Conservation (phyloP, 2,113 vertebrate genomes). For the Cheilinus undulatus region DNA sequence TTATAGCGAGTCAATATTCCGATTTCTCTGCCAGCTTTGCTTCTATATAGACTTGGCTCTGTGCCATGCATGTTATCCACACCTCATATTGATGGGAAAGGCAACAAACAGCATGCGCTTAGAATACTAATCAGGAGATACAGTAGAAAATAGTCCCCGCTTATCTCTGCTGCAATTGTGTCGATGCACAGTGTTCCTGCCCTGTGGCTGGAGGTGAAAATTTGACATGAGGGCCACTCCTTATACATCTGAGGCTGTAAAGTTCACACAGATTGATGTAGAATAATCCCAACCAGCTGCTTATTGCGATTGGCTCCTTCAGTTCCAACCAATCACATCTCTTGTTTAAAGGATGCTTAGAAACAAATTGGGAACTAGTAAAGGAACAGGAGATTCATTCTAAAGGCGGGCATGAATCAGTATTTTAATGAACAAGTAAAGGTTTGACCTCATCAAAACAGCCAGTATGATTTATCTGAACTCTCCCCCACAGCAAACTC, state of each 20-base stretch:
- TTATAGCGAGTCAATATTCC: slow-evolving; percentile 64
- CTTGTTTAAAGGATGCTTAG: neutral
- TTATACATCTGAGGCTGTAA: slow-evolving; percentile 4
- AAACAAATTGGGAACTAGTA: neutral
- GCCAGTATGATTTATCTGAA: slow-evolving; percentile 50
- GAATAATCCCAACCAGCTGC: neutral
- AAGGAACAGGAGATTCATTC: slow-evolving; percentile 10
- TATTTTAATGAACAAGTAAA: slow-evolving; percentile 20
- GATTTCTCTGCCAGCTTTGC: slow-evolving; percentile 58
- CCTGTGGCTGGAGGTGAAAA: slow-evolving; percentile 33
- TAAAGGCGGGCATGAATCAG: slow-evolving; percentile 7
- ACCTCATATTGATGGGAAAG: slow-evolving; percentile 55
- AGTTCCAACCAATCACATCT: neutral
- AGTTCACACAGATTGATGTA: neutral
- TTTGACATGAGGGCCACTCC: slow-evolving; percentile 29
- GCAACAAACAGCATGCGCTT: slow-evolving; percentile 41
- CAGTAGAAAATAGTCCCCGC: slow-evolving; percentile 32
- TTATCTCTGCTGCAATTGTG: slow-evolving; percentile 39
- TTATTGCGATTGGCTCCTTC: neutral
- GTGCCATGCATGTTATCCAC: slow-evolving; percentile 61
- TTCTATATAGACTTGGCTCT: slow-evolving; percentile 51
- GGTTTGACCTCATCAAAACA: slow-evolving; percentile 16
- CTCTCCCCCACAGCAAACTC: no score
- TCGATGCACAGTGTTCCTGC: slow-evolving; percentile 29
- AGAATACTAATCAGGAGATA: slow-evolving; percentile 57